Evolutionary conservation across 2,888 invertebrate species (phyloP).

Genomic region (Drosophila picticornis): DNA sequence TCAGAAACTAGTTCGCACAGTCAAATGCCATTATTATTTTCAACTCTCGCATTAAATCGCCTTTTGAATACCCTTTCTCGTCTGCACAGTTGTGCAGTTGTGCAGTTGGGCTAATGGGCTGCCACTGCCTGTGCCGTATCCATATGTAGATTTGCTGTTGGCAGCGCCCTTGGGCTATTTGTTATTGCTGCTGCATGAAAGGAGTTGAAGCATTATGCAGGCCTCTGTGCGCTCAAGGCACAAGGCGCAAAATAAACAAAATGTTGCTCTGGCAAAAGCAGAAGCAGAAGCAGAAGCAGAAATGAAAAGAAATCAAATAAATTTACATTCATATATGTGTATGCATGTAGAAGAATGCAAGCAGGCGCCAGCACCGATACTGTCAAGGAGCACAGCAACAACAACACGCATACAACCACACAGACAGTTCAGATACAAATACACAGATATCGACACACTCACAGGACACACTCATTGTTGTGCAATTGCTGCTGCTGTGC

Average conservation of each 20-base stretch:
- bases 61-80: neutral
- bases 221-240: constrained; percentile 43
- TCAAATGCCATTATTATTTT: neutral
- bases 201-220: constrained; percentile 48
- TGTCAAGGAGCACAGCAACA: neutral
- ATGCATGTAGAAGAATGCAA: constrained; percentile 50
- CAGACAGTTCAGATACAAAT: neutral
- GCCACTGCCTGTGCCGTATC: constrained; percentile 24
- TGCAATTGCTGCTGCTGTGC: constrained; percentile 24
- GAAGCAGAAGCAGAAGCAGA: constrained; percentile 5
- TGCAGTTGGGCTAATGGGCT: constrained; percentile 58
- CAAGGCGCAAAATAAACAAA: constrained; percentile 14
- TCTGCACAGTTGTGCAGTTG: constrained; percentile 21
- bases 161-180: constrained; percentile 40
- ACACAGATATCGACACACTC: constrained; percentile 11
- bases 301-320: constrained; percentile 66
- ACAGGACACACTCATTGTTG: constrained; percentile 39
- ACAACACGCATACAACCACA: constrained; percentile 2
- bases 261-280: constrained; percentile 12
- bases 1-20: neutral
- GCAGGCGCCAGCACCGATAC: constrained; percentile 16
- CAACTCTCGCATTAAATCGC: neutral
- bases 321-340: constrained; percentile 60
- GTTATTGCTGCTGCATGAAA: constrained; percentile 36
- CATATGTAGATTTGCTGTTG: constrained; percentile 32